Evolutionary conservation across 2,888 invertebrate species (phyloP), one percentile per base, ranked within the genome.

Genomic region (Limenitis camilla): DNA sequence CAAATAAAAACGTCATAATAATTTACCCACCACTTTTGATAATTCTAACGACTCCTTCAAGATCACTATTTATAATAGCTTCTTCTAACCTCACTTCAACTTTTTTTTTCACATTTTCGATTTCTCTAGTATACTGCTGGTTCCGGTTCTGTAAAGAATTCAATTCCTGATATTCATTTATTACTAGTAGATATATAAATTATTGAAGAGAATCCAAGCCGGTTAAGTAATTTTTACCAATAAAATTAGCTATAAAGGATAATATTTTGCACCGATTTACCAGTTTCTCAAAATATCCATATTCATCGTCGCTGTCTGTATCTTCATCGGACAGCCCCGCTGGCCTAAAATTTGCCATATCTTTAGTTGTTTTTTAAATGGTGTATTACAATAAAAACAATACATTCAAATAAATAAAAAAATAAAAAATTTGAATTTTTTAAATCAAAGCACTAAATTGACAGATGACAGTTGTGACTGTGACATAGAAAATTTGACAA

Each of bases 261-360:
- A 19, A 19, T 19, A 19, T 19, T 19, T 1, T 19, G 19, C 3
- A 32, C 30, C 4, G 57, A 62, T 61, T 62, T 71, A 86, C 87
- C 73, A 79, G 76, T 61, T 71, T 76, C 43, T 82, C 75, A 58
- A 67, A 77, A 66, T 75, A 83, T 33, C 77, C 79, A 61, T 73
- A 81, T 49, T 81, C 81, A 45, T 82, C 82, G 50, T 84, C 84
- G 58, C 76, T 80, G 49, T 82, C 81, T 1, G 81, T 70, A 60
- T 86, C 84, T 6, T 81, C 81, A 60, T 79, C 84, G 6, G 83
- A 83, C 46, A 81, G 62, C 7, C 86, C 86, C 33, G 84, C 85
- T 7, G 86, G 86, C 63, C 84, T 74, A 57, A 67, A 73, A 44
- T 55, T 52, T 36, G 59, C 40, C 60, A 61, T 61, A 42, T 33